phyloP scores from a whole-genome alignment of 2,888 invertebrate genomes.

The Antheraea assamensis region DNA sequence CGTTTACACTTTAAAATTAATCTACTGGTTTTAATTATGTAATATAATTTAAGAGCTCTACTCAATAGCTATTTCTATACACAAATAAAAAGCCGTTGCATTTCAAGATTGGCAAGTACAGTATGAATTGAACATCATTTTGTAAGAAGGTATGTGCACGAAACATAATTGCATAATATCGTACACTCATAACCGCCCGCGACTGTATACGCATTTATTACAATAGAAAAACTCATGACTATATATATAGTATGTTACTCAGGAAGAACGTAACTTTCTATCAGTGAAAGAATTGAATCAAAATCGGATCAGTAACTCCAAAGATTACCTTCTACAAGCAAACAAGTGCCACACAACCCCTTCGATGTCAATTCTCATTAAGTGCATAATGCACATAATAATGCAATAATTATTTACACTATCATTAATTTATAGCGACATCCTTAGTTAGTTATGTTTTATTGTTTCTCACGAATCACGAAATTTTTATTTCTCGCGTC shows the following conservation, averaged over 20 bases:
- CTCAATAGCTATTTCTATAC: background rate
- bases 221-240: too few relatives aligned
- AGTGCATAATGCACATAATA: background rate
- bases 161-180: background rate
- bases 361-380: background rate
- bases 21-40: background rate
- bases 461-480: background rate
- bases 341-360: background rate
- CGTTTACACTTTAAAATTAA: too few relatives aligned
- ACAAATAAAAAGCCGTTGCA: background rate
- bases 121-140: background rate
- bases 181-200: background rate
- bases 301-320: too few relatives aligned
- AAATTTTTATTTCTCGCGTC: background rate
- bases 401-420: background rate
- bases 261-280: too few relatives aligned
- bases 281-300: too few relatives aligned
- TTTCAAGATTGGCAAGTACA: background rate
- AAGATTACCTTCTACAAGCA: too few relatives aligned
- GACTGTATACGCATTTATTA: too few relatives aligned
- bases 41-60: background rate
- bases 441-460: background rate
- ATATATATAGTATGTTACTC: too few relatives aligned
- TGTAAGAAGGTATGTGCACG: background rate
- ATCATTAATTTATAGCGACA: background rate